Percentiles rank a stretch among this genome's conserved stretches.
phyloP scores from a whole-genome alignment of 2,888 invertebrate species.

The Aphodius sticticus region DNA sequence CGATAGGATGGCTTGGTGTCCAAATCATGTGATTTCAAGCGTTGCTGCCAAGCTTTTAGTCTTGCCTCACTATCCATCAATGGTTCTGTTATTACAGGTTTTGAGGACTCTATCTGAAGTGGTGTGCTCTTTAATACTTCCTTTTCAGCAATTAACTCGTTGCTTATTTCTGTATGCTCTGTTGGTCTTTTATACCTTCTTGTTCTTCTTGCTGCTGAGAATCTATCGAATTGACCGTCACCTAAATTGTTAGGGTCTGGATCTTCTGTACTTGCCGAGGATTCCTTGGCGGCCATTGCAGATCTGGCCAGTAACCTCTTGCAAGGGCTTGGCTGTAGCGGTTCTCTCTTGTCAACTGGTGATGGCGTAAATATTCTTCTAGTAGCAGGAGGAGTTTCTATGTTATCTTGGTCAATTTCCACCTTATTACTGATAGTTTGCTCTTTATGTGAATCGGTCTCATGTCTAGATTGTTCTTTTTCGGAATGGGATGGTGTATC shows the following conservation, averaged over 20 bases:
- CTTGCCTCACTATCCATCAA: constrained; percentile 67
- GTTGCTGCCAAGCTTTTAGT: constrained; percentile 75
- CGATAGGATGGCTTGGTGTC: constrained; percentile 46
- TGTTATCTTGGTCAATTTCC: constrained; percentile 90
- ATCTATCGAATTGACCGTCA: constrained; percentile 85
- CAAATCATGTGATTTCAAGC: constrained; percentile 62
- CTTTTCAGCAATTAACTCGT: constrained; percentile 63
- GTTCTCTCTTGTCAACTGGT: constrained; percentile 65
- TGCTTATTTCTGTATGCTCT: constrained; percentile 61
- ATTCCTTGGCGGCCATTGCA: constrained; percentile 46
- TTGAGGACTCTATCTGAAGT: constrained; percentile 30
- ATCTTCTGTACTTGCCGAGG: constrained; percentile 53
- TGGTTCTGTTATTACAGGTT: constrained; percentile 53
- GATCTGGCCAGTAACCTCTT: constrained; percentile 61
- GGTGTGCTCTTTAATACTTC: constrained; percentile 46
- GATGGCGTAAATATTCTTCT: constrained; percentile 73
- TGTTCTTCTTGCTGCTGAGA: constrained; percentile 82
- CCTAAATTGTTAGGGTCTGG: constrained; percentile 64
- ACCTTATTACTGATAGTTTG: constrained; percentile 67
- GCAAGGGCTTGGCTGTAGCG: constrained; percentile 63
- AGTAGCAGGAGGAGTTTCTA: constrained; percentile 87
- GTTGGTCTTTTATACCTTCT: constrained; percentile 75
- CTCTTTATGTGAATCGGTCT: constrained; percentile 38
- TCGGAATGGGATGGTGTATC: constrained; percentile 41
- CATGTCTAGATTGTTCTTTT: constrained; percentile 30